Percentiles rank a stretch among this genome's conserved stretches.
phyloP scores from a whole-genome alignment of 2,113 vertebrate species.

The Scomber japonicus region DNA sequence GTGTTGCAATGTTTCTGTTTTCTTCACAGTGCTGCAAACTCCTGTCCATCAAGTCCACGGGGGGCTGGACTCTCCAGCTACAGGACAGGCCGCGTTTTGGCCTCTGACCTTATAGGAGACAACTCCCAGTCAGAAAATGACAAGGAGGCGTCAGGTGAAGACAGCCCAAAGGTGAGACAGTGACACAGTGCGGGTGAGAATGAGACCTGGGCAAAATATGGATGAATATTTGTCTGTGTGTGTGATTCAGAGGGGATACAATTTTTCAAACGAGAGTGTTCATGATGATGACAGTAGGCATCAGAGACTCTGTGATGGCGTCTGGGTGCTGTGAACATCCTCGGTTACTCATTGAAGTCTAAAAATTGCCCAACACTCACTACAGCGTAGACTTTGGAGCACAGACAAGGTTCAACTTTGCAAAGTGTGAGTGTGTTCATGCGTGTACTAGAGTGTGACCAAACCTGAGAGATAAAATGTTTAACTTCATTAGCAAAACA shows the following conservation, averaged over 20 bases:
- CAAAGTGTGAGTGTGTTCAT: neutral
- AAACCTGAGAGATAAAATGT: neutral
- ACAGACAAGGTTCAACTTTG: slow-evolving; percentile 11
- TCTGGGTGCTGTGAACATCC: slow-evolving; percentile 2
- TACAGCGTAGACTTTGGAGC: slow-evolving; percentile 55
- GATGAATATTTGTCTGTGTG: too few relatives aligned
- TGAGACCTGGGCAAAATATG: neutral
- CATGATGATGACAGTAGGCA: neutral
- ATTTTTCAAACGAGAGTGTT: neutral
- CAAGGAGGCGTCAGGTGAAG: slow-evolving; percentile 97
- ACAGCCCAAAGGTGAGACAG: slow-evolving; percentile 96
- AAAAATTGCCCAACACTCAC: slow-evolving; percentile 51
- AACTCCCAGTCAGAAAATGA: slow-evolving; percentile 96
- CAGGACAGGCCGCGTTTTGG: slow-evolving; percentile 92
- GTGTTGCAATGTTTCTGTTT: neutral
- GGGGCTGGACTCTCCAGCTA: slow-evolving; percentile 97
- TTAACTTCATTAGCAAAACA: neutral
- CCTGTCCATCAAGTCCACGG: slow-evolving; percentile 97
- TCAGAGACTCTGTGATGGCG: slow-evolving; percentile 5
- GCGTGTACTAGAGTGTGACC: neutral
- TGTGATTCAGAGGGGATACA: neutral
- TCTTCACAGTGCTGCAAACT: slow-evolving; percentile 93
- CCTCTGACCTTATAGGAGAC: slow-evolving; percentile 95
- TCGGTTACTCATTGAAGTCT: slow-evolving; percentile 61
- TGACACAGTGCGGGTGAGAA: too few relatives aligned